Evolutionary conservation across 2,888 invertebrate species (phyloP), one percentile per base, ranked within the genome.

Genomic region (Eueremaeus valkanovi): DNA sequence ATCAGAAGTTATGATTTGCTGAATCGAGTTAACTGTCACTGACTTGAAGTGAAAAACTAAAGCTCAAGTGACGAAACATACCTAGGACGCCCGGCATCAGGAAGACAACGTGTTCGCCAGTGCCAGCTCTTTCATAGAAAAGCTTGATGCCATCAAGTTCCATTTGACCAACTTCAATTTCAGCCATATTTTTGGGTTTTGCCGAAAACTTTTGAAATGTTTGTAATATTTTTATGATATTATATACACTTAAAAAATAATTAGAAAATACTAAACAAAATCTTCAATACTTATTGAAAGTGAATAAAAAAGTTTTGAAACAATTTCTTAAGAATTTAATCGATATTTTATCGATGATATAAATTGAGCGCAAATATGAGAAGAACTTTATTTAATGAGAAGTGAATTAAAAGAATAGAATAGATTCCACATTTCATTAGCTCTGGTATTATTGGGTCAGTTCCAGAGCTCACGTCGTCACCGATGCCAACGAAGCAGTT

Each of bases 61-160:
- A 29, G 9, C 6, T 13, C 24, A 74, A 36, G 16, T 1, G 5
- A 29, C 18, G 66, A 27, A 31, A 51, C 66, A n/a, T 61, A 82
- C 83, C 83, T 45, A 83, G 72, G 18, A 83, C 82, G 31, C 83
- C 83, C 9, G 83, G 83, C 16, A 83, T 75, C n/a, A 83, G 77
- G 13, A 83, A 78, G 3, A 84, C 75, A 42, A 78, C 78, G 74
- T 83, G 81, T 33, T 80, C 77, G 27, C 83, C 84, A 76, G 76
- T 78, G 21, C 84, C 84, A 31, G 80, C 79, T 74, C 79, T 80
- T 74, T 82, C 82, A 80, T 81, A 83, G 76, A 82, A 82, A 33
- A 83, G 75, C 27, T 79, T 74, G 1, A 80, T 77, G 63, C 80
- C 79, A 77, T 82, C 80, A 5, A 82, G 81, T 49, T 80, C 78